Base-by-base conservation (phyloP, 2,113 vertebrate species). In the Datnioides undecimradiatus region DNA sequence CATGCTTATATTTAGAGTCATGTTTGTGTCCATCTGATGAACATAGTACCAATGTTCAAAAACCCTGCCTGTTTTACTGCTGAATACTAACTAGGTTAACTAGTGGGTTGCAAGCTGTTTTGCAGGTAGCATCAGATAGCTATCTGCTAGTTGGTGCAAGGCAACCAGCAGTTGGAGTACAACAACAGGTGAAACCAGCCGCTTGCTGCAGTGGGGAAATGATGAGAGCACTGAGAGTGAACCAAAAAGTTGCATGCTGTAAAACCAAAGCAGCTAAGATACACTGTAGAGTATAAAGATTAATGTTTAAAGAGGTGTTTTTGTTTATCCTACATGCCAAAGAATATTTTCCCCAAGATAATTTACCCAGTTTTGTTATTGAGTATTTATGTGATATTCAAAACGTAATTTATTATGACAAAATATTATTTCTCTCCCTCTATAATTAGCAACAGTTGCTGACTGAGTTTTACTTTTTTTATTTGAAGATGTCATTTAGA, bases 401-500 rank as follows among this genome's bases (percentile, higher is more conserved):
- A 54, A 54, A 48, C 7, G 33, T 1, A 33, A 16, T 68, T 31
- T 0, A 54, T 73, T 45, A 4, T 27, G 25, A 54, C 40, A 62
- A 46, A 36, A 45, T 52, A 46, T 21, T 23, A 34, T 70, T 58
- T 74, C 4, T 27, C 38, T 49, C 41, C 13, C 41, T 31, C 6
- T 45, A 46, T 65, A 71, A 75, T 31, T 23, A 46, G 31, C n/a
- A 74, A 23, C 3, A 16, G 27, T 21, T 41, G 31, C 21, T 33
- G 16, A 19, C 43, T 6, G 21, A 29, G 2, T 69, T 40, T 48
- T 38, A n/a, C 5, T 21, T 10, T 45, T 84, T 33, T 64, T 13
- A 57, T 46, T 49, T 71, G 27, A 66, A 49, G 60, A 65, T 79
- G 60, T 59, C 29, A 68, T 78, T 66, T 62, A 65, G 58, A 74